Percentiles rank a stretch among this genome's conserved stretches.
Conservation (phyloP, 23 tunicate species). For the Styela plicata region DNA sequence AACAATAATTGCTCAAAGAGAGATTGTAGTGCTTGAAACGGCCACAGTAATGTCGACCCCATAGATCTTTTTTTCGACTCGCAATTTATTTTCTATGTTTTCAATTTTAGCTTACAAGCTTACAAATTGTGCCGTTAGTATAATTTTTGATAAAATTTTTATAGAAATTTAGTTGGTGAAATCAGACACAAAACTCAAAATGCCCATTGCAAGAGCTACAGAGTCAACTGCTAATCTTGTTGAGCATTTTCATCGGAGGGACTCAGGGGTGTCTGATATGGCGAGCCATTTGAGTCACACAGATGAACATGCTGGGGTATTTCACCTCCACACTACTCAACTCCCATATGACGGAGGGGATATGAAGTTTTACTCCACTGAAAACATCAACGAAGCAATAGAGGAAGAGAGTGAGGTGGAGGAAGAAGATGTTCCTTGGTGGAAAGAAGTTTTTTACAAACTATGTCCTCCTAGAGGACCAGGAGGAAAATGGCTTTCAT, state of each 20-base stretch:
- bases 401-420: background rate
- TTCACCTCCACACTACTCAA: background rate
- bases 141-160: no score
- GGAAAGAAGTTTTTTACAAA: background rate
- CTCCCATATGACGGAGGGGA: background rate
- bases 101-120: no score
- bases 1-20: no score
- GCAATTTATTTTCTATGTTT: no score
- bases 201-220: background rate
- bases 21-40: no score
- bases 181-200: background rate
- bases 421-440: background rate
- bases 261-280: background rate
- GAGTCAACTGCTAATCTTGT: background rate
- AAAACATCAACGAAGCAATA: background rate
- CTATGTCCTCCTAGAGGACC: constrained; percentile 66
- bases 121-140: no score
- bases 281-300: background rate
- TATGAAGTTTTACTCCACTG: background rate
- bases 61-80: no score
- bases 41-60: no score
- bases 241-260: background rate
- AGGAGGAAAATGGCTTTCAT: constrained; percentile 54
- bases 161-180: no score
- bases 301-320: background rate